Conservation (phyloP, 2,113 vertebrate genomes). For the Halichoeres trimaculatus region DNA sequence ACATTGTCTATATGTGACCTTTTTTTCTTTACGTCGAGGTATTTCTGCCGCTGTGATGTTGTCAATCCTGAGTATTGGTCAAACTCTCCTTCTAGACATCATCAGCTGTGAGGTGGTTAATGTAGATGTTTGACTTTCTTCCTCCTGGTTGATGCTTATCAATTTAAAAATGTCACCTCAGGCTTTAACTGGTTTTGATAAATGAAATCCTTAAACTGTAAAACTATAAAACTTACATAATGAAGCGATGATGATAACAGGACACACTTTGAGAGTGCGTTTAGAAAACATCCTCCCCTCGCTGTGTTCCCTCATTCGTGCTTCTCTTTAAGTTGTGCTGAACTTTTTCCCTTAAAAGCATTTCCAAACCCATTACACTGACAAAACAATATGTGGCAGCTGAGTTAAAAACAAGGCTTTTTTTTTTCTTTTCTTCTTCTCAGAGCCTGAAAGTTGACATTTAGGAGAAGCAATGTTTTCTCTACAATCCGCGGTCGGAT, state of each 20-base stretch:
- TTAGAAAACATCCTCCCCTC: not conserved
- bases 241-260: not conserved
- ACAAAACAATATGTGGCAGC: not conserved
- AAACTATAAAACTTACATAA: too few relatives aligned
- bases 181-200: not conserved
- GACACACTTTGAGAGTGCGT: not conserved
- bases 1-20: too few relatives aligned
- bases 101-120: too few relatives aligned
- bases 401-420: not conserved
- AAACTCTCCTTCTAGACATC: too few relatives aligned
- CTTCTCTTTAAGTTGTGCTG: not conserved
- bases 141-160: too few relatives aligned
- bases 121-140: too few relatives aligned
- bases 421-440: not conserved
- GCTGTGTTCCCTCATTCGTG: not conserved
- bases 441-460: constrained; percentile 6
- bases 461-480: constrained; percentile 11
- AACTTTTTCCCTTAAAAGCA: not conserved
- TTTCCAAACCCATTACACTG: not conserved
- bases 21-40: too few relatives aligned
- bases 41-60: too few relatives aligned
- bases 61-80: too few relatives aligned
- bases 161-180: not conserved
- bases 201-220: too few relatives aligned
- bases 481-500: not conserved